Evolutionary conservation across 2,113 vertebrate species (phyloP).

Genomic region (Mirza zaza): DNA sequence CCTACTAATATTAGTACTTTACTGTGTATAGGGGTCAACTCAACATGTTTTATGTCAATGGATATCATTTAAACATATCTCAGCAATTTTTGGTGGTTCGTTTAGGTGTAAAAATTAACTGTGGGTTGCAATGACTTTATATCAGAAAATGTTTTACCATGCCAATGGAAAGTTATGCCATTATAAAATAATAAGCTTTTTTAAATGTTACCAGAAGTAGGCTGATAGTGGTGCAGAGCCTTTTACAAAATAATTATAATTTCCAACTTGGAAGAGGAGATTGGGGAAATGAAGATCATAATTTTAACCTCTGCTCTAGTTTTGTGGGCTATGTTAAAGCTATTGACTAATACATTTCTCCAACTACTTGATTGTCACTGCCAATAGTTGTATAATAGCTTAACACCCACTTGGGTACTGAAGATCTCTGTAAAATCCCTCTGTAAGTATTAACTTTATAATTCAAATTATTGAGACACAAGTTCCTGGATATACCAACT

Average conservation of each 20-base stretch:
- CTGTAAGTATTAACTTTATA: slow-evolving; percentile 9
- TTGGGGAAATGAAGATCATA: neutral
- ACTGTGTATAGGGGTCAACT: neutral
- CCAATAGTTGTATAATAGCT: neutral
- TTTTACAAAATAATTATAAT: slow-evolving; percentile 2
- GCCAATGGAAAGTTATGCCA: neutral
- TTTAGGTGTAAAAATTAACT: slow-evolving; percentile 3
- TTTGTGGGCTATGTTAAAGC: neutral
- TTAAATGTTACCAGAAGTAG: neutral
- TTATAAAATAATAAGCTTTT: slow-evolving; percentile 49
- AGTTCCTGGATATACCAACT: neutral
- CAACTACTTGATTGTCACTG: neutral
- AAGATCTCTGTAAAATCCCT: neutral
- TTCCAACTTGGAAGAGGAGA: slow-evolving; percentile 13
- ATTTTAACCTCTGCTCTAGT: slow-evolving; percentile 28
- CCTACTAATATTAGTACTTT: neutral
- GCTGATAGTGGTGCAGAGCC: neutral
- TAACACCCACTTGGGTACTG: neutral
- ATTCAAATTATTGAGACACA: slow-evolving; percentile 15
- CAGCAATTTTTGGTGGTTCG: neutral
- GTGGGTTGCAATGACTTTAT: neutral
- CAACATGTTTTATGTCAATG: neutral
- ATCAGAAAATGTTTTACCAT: neutral
- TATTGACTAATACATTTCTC: neutral
- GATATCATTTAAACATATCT: neutral